Percentiles rank a stretch among this genome's conserved stretches.
These are phyloP conservation scores for Campoplex capitator DNA, from an alignment of 2,888 invertebrate species.

Conservation along the genomic window DNA sequence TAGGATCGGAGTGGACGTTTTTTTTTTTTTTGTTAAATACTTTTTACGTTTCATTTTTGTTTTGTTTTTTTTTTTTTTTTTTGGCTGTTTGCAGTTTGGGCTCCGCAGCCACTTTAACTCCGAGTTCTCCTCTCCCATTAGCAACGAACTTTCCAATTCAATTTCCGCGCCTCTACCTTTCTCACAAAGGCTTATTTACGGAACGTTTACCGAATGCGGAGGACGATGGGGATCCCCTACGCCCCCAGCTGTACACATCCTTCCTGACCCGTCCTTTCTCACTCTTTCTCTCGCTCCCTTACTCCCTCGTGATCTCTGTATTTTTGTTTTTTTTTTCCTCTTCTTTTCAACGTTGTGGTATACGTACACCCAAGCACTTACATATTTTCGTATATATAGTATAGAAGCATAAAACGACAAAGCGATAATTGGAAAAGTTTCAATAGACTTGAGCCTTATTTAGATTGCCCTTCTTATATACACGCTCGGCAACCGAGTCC, in stretches of 20 bases:
- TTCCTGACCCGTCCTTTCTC: constrained; percentile 8
- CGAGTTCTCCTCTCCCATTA: constrained; percentile 56
- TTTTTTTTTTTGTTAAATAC: constrained; percentile 25
- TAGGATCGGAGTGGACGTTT: constrained; percentile 23
- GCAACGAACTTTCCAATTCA: constrained; percentile 78
- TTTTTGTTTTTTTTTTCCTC: neutral
- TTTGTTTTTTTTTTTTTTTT: neutral
- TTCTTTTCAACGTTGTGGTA: constrained; percentile 46
- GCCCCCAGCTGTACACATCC: constrained; percentile 32
- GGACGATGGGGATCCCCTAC: constrained; percentile 53
- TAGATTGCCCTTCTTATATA: constrained; percentile 61
- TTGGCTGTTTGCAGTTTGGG: constrained; percentile 9
- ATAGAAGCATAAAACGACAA: constrained; percentile 27
- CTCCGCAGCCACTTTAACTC: constrained; percentile 44
- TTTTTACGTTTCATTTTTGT: constrained; percentile 22
- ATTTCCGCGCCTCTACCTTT: constrained; percentile 75
- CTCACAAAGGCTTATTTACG: constrained; percentile 79
- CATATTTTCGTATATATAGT: constrained; percentile 23
- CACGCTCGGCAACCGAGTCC: constrained; percentile 21
- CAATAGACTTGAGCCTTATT: constrained; percentile 76
- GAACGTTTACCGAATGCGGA: constrained; percentile 73
- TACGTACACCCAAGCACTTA: constrained; percentile 24
- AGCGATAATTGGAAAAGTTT: constrained; percentile 80
- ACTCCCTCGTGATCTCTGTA: constrained; percentile 19
- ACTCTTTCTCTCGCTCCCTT: neutral